Evolutionary conservation across 2,113 vertebrate genomes (phyloP), one percentile per base, ranked within the genome.

Genomic region (Protomyctophum bolini): DNA sequence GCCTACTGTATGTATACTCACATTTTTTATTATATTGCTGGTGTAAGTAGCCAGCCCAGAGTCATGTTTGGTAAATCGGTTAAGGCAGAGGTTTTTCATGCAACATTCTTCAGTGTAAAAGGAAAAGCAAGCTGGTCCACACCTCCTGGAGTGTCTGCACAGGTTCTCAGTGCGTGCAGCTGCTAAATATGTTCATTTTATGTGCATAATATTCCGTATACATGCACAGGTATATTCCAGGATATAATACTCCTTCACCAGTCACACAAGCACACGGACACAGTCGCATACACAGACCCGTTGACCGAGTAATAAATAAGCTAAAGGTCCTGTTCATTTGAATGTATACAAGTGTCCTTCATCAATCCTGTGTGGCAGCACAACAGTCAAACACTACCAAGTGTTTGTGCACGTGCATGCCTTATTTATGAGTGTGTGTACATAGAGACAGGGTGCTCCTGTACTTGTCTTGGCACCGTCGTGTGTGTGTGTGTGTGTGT

Each of bases 1-100:
- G 14, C 28, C 33, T 41, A 41, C 33, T 41, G 33, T 41, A 29
- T 41, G 33, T 41, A 29, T 56, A 63, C 6, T 8, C 61, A 41
- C 33, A 58, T 70, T 50, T 12, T 63, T 64, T 48, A 62, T 58
- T 61, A 6, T 54, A 57, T 68, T 64, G 71, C 75, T 69, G 70
- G 57, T 54, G 68, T n/a, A 64, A 28, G 78, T 72, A 70, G 73
- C 52, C 55, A 88, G 72, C 75, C 63, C 21, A 41, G 33, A 41
- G 33, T 41, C 5, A 41, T 73, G 76, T 84, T 54, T 70, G 54
- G 69, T 4, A 58, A 21, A 58, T 55, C 11, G 64, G 59, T 50
- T 91, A 92, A 92, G 91, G 89, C 90, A 89, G 78, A 86, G 63
- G 86, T 60, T 63, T 55, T 82, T 73, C 82, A 89, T 86, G 88